phyloP scores from a whole-genome alignment of 2,113 vertebrate species.

The Amazona vittata region DNA sequence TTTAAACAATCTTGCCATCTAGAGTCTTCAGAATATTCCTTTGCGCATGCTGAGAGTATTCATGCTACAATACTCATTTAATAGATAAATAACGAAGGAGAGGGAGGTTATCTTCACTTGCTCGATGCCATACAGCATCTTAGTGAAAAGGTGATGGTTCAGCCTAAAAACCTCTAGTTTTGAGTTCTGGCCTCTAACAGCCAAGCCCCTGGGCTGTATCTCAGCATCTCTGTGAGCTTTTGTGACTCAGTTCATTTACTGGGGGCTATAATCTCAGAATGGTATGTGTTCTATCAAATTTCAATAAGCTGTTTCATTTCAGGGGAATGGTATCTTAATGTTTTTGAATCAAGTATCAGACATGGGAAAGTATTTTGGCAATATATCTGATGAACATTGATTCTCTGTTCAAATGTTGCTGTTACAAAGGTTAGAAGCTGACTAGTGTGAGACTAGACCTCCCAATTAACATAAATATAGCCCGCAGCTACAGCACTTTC shows the following conservation, averaged over 20 bases:
- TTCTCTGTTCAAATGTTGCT: neutral
- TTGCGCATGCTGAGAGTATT: neutral
- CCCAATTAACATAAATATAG: slow-evolving; percentile 43
- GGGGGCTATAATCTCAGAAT: neutral
- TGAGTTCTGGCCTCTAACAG: neutral
- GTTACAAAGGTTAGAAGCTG: slow-evolving; percentile 20
- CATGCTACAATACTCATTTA: neutral
- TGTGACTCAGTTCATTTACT: accelerated
- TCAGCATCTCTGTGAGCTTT: neutral
- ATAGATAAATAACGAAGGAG: neutral
- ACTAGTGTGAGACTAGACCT: slow-evolving; percentile 20
- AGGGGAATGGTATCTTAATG: neutral
- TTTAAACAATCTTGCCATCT: neutral
- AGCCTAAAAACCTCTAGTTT: neutral
- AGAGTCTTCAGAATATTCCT: neutral
- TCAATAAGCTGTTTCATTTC: neutral
- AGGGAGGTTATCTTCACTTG: neutral
- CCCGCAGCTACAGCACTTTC: neutral
- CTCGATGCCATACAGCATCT: neutral
- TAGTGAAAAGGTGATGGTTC: neutral
- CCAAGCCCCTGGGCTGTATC: neutral
- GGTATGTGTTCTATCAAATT: neutral
- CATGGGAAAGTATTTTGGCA: neutral
- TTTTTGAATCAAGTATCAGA: neutral
- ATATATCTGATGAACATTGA: neutral